Evolutionary conservation across 2,797 vertebrate species (phyloP), one percentile per base, ranked within the genome.

Genomic region (Pipistrellus pygmaeus): DNA sequence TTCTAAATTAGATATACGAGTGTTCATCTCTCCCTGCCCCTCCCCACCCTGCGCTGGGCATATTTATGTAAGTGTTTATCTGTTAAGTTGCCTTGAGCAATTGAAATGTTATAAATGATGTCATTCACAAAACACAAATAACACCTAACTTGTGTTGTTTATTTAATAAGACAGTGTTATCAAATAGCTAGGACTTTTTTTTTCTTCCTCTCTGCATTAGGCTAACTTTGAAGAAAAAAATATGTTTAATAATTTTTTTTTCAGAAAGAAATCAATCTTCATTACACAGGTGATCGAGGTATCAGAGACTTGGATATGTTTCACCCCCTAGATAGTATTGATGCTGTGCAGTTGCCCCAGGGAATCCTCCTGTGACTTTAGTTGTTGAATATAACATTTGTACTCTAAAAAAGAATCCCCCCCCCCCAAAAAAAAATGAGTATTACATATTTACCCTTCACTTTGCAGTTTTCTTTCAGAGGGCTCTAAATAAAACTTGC

Each of bases 51-150:
- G 0, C 15, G 1, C 51, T 82, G 66, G 75, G 53, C 91, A 46
- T 96, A 72, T 97, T 96, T 84, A 64, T 96, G n/a, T 77, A 51
- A 51, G 38, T 89, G n/a, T 94, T 96, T 95, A 35, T 93, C 30
- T 93, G 53, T 18, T 93, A 53, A 93, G 12, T 44, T 93, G 6
- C 90, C 77, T 96, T 68, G 9, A 94, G 71, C 94, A 68, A 76
- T 68, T 90, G 77, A 97, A 97, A 92, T 98, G 88, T 13, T 92
- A 51, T 64, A 62, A 21, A 87, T 97, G 96, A 92, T 1, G 88
- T 96, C 6, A 91, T 94, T 95, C 96, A 64, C 18, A 32, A 95
- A 97, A 91, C 62, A 60, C 69, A 91, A 90, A 85, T 62, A 95
- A 90, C 73, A 96, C 38, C 48, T 90, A 90, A 0, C 35, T 38